phyloP scores from a whole-genome alignment of 2,888 invertebrate genomes.

The Ophion costatus region DNA sequence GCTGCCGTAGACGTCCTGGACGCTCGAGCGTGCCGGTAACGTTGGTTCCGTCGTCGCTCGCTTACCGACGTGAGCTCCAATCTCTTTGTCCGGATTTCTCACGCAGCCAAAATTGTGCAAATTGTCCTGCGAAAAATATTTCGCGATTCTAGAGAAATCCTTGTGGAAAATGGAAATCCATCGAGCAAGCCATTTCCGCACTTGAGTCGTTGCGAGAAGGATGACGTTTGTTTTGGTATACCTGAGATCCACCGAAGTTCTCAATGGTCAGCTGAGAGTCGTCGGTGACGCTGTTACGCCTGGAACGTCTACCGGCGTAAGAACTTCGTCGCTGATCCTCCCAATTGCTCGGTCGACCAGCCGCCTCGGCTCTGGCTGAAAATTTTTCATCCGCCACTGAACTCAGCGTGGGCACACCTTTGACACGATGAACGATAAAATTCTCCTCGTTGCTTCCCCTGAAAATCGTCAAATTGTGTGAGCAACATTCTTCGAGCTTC shows the following conservation, averaged over 20 bases:
- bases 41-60: conserved; percentile 86
- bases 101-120: conserved; percentile 90
- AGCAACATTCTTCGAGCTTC: neutral
- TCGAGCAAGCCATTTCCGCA: neutral
- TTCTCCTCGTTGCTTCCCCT: conserved; percentile 86
- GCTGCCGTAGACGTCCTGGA: conserved; percentile 87
- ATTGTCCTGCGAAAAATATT: conserved; percentile 85
- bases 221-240: too few relatives aligned
- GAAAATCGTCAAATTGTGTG: conserved; percentile 17
- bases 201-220: too few relatives aligned
- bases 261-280: conserved; percentile 96
- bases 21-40: conserved; percentile 89
- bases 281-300: conserved; percentile 93
- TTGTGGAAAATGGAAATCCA: neutral
- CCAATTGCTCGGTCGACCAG: conserved; percentile 95
- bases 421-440: conserved; percentile 92
- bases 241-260: conserved; percentile 96
- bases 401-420: conserved; percentile 91
- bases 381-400: conserved; percentile 88
- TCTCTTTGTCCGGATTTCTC: conserved; percentile 92
- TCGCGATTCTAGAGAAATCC: neutral
- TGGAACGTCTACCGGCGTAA: conserved; percentile 93
- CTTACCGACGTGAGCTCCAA: conserved; percentile 79
- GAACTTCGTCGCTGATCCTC: conserved; percentile 89
- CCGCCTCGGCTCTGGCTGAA: conserved; percentile 85